Evolutionary conservation across 2,113 vertebrate genomes (phyloP).

Genomic region (Sapajus apella): DNA sequence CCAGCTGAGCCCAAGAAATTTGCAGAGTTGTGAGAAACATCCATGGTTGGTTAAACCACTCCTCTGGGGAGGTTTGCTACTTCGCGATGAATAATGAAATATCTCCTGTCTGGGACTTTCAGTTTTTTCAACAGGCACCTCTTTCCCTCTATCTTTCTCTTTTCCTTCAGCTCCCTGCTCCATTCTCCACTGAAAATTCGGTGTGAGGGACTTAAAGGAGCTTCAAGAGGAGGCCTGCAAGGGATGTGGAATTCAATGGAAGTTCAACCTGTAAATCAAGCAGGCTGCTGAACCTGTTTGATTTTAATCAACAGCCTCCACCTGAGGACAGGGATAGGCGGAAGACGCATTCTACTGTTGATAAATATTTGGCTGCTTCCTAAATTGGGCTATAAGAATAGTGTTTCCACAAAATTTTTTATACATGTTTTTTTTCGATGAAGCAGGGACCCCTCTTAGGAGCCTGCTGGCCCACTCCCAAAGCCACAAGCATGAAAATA

Average conservation of each 20-base stretch:
- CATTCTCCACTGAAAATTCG: not conserved
- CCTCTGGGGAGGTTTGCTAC: not conserved
- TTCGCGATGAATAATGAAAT: not conserved
- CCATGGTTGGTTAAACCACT: not conserved
- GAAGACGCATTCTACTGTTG: not conserved
- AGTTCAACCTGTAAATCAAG: not conserved
- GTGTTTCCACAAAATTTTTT: not conserved
- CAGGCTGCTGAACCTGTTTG: not conserved
- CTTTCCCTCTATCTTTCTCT: not conserved
- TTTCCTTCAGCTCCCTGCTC: not conserved
- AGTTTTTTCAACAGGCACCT: not conserved
- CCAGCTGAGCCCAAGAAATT: not conserved
- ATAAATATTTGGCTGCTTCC: not conserved
- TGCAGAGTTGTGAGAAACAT: not conserved
- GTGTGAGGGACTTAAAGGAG: not conserved
- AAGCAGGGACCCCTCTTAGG: too few species aligned
- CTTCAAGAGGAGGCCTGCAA: not conserved
- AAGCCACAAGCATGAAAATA: too few species aligned
- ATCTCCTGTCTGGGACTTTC: not conserved
- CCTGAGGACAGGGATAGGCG: too few species aligned
- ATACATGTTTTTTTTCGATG: not conserved
- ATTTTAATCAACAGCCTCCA: not conserved
- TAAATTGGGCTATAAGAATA: not conserved
- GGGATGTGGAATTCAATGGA: not conserved
- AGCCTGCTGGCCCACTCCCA: too few species aligned